Conservation (phyloP, 1,140 invertebrate genomes). For the Drosophila busckii region DNA sequence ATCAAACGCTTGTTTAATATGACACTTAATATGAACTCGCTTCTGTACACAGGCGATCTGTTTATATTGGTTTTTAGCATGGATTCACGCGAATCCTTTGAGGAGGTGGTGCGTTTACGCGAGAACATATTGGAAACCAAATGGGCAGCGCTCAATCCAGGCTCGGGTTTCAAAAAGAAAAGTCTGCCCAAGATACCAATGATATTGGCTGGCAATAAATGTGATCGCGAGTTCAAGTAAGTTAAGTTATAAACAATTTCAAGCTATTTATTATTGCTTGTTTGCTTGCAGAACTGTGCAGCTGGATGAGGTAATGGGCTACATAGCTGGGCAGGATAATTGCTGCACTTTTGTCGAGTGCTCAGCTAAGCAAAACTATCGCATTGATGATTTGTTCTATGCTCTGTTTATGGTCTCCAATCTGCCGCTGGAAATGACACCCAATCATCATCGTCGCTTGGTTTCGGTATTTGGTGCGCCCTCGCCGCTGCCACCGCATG, state of each 20-base stretch:
- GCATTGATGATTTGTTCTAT: conserved; percentile 90
- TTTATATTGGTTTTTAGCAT: conserved; percentile 92
- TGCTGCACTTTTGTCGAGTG: conserved; percentile 89
- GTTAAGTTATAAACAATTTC: not conserved
- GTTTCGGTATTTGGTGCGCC: conserved; percentile 85
- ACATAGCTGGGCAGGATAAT: conserved; percentile 85
- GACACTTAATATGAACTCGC: conserved; percentile 31
- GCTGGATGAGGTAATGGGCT: conserved; percentile 85
- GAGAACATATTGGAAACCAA: conserved; percentile 91
- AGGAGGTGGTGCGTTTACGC: conserved; percentile 88
- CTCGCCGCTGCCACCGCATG: conserved; percentile 84
- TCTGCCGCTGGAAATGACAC: conserved; percentile 92
- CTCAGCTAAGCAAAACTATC: conserved; percentile 88
- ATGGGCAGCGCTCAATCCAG: conserved; percentile 83
- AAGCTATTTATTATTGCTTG: not conserved
- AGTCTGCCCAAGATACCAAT: conserved; percentile 86
- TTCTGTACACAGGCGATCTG: conserved; percentile 85
- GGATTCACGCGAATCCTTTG: conserved; percentile 91
- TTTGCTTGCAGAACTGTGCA: conserved; percentile 82
- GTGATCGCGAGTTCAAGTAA: conserved; percentile 86
- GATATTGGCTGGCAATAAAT: conserved; percentile 91
- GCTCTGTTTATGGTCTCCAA: conserved; percentile 89
- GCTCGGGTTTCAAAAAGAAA: conserved; percentile 82
- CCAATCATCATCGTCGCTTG: conserved; percentile 88
- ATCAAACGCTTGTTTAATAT: conserved; percentile 58